Conservation (phyloP, 2,113 vertebrate species). For the Ptilorrhoa leucosticta region DNA sequence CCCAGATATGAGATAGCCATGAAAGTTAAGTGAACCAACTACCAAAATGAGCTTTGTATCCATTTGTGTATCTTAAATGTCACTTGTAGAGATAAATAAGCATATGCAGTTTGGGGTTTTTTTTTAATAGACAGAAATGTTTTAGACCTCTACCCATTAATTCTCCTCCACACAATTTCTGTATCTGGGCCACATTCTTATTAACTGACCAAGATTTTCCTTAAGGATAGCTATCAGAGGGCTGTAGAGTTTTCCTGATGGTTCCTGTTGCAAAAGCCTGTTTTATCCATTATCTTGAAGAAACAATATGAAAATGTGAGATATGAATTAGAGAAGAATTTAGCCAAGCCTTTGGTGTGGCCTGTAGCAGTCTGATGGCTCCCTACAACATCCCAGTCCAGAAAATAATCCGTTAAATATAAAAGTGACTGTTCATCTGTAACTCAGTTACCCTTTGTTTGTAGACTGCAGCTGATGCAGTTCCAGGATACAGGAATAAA, state of each 20-base stretch:
- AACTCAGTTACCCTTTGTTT: not conserved
- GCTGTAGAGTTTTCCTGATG: not conserved
- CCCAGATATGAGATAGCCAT: not conserved
- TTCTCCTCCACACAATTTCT: not conserved
- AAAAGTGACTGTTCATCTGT: not conserved
- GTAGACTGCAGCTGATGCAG: not conserved
- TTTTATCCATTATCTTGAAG: not conserved
- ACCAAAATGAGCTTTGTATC: not conserved
- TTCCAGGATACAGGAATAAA: not conserved
- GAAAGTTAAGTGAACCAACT: not conserved
- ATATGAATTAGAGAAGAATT: not conserved
- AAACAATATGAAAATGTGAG: not conserved
- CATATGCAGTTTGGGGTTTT: rapidly evolving
- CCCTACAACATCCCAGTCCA: not conserved
- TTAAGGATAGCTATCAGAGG: not conserved
- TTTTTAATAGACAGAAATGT: not conserved
- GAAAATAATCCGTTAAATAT: not conserved
- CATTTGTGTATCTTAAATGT: not conserved
- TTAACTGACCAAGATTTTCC: not conserved
- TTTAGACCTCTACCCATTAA: not conserved
- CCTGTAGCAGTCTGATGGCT: not conserved
- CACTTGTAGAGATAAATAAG: not conserved
- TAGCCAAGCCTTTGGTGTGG: not conserved
- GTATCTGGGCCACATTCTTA: not conserved
- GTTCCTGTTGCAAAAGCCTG: not conserved